Evolutionary conservation across 2,888 invertebrate genomes (phyloP), one percentile per base, ranked within the genome.

Genomic region (Rhimphoctona megacephalus): DNA sequence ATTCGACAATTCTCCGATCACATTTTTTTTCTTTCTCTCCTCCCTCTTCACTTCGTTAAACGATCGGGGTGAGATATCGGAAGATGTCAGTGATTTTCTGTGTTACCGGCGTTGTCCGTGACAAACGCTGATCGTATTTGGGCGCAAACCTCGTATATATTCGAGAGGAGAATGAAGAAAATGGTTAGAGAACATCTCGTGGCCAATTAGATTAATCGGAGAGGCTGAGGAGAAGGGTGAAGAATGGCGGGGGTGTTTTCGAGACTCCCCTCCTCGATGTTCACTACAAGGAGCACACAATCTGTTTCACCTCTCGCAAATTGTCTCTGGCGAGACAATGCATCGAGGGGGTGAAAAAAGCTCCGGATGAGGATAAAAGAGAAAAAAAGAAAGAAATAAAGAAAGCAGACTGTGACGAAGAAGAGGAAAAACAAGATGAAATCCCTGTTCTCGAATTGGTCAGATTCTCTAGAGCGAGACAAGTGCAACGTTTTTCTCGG

Each of bases 151-250:
- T 66, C 66, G 46, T 70, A 46, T 52, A 30, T 39, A 61, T 64
- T 43, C 76, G 57, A 74, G 25, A 46, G 61, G n/a, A 14, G 25
- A 80, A 67, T 17, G 64, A 52, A 74, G 72, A 49, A 61, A 83
- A 77, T 64, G 36, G 70, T 49, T 49, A 46, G 80, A 36, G 76
- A 39, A 25, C 14, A 17, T 19, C 64, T 43, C 64, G 64, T 70
- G 49, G 69, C 80, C 80, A 77, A 85, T 85, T 85, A 81, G 85
- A 85, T 85, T 85, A 76, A 85, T 81, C 76, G 85, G 76, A 70
- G 49, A 39, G 76, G 43, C 25, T 69, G 30, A 30, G 61, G 30
- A 17, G 19, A n/a, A 19, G 49, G 49, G 7, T 1, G 6, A 19
- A 30, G 61, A 61, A 61, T 61, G 25, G 14, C 30, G 2, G 30